Base-by-base conservation (phyloP, 64 coral and sea anemone species). In the Exaiptasia diaphana region DNA sequence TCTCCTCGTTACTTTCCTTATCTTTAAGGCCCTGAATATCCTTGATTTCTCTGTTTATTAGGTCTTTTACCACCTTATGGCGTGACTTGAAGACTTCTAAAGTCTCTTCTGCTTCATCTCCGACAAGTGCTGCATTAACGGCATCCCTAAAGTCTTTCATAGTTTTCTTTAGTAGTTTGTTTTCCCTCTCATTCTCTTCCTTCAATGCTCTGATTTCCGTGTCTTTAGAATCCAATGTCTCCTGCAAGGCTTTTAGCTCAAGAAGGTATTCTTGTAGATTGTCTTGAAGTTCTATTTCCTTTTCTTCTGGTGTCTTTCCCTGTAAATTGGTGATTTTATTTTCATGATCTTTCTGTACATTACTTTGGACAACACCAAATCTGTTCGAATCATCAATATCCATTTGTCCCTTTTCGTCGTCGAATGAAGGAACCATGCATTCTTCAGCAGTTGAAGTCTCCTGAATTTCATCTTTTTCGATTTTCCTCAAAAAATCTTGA, bases 11-110 rank as follows among this genome's bases (percentile, higher is more conserved):
- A 26, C 28, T 41, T 62, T 79, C 28, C 5, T 30, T 28, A 27
- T 11, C 25, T 23, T 40, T 17, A 20, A 79, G n/a, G 4, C 46
- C 48, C 36, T 79, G 37, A 41, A 79, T 41, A 2, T 74, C 69
- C 38, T 61, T 21, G 15, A 85, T 62, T 14, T 10, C 54, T 29
- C 49, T 24, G 22, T 75, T 74, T 32, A 85, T 74, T 20, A 28
- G 50, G 36, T 85, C 70, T 58, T 70, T 85, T 22, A 85, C 42
- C 21, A 26, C 32, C 68, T 63, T 85, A 28, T 85, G 41, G n/a
- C 25, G 60, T 23, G 36, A 60, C 24, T 74, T 39, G 5, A 74
- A 56, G 27, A 63, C 68, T 63, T 85, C 41, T 30, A 64, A 21
- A 20, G 36, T 74, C 33, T 35, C 50, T 14, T 30, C 15, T 21